These are phyloP conservation scores for Sander lucioperca DNA, from an alignment of 2,113 vertebrate species.

Conservation along the genomic window DNA sequence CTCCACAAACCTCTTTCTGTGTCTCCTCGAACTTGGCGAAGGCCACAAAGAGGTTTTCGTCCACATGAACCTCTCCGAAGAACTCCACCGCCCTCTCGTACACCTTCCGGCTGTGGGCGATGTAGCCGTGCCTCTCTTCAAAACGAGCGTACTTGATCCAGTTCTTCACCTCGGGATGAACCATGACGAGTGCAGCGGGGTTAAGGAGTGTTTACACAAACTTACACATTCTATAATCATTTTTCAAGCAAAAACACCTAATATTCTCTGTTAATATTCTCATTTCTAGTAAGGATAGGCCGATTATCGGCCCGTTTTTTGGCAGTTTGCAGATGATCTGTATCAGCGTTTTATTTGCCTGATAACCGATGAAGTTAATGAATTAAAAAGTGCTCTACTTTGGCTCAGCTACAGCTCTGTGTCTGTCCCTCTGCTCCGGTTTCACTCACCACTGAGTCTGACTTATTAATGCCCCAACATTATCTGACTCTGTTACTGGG, in stretches of 20 bases:
- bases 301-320: too few species aligned
- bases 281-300: too few species aligned
- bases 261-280: too few species aligned
- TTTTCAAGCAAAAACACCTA: not conserved
- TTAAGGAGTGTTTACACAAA: constrained; percentile 80
- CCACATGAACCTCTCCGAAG: constrained; percentile 94
- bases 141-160: constrained; percentile 99
- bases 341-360: too few species aligned
- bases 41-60: constrained; percentile 94
- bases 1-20: constrained; percentile 91
- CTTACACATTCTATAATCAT: not conserved
- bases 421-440: too few species aligned
- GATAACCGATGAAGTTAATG: too few species aligned
- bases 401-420: too few species aligned
- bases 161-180: constrained; percentile 97
- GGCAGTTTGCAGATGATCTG: too few species aligned
- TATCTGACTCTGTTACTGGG: too few species aligned
- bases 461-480: too few species aligned
- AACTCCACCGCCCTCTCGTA: constrained; percentile 95
- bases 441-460: too few species aligned
- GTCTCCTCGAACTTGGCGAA: constrained; percentile 97
- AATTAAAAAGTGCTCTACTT: too few species aligned
- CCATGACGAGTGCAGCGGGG: constrained; percentile 88
- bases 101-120: constrained; percentile 92
- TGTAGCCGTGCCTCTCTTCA: constrained; percentile 95